A percentile compares a stretch with the other conserved stretches of the same genome.
phyloP scores from a whole-genome alignment of 2,888 invertebrate genomes.

The Gonocerus acuteangulatus region DNA sequence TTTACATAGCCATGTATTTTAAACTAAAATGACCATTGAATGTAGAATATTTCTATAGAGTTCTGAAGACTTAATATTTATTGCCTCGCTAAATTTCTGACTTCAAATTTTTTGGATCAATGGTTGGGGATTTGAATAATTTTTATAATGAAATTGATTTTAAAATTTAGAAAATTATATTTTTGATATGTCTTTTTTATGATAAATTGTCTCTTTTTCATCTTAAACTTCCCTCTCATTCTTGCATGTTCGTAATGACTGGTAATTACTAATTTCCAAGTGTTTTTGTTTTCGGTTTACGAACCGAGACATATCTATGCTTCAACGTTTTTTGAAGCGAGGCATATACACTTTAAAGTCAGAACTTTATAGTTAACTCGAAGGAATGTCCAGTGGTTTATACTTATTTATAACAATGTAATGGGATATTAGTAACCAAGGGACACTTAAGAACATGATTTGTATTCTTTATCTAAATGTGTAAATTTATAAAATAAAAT shows the following conservation, averaged over 20 bases:
- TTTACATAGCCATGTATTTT: not conserved
- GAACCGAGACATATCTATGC: no score
- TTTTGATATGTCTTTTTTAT: no score
- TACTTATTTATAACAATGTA: not conserved
- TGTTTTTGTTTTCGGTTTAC: no score
- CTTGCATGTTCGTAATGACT: no score
- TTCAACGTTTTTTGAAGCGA: no score
- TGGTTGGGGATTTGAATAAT: no score
- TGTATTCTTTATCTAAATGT: slow-evolving; percentile 34
- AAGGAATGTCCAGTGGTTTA: slow-evolving; percentile 1
- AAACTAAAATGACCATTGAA: not conserved
- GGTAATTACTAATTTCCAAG: no score
- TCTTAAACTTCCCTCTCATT: no score
- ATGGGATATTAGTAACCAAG: slow-evolving; percentile 13
- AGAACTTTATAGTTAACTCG: not conserved
- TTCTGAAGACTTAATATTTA: not conserved
- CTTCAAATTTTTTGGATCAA: no score
- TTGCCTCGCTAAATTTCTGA: not conserved
- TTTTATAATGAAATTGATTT: no score
- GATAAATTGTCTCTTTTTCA: no score
- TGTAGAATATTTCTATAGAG: not conserved
- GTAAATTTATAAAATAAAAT: slow-evolving; percentile 34
- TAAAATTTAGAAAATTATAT: no score
- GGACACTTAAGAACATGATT: slow-evolving; percentile 25
- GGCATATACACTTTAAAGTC: not conserved